Conservation (phyloP, 2,888 invertebrate genomes). For the Steromphala cineraria region DNA sequence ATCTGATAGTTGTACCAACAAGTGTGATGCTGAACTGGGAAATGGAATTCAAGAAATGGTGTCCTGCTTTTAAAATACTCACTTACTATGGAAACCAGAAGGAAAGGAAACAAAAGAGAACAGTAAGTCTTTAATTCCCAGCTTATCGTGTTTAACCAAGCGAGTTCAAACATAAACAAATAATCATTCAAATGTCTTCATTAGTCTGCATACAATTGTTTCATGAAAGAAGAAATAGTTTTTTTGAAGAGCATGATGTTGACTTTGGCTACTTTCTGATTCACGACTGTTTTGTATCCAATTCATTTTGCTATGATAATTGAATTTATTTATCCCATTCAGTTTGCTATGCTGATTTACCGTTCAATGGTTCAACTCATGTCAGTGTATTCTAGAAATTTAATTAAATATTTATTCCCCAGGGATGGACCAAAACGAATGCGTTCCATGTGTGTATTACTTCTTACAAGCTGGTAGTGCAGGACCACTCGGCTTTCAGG, state of each 20-base stretch:
- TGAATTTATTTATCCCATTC: too few relatives aligned
- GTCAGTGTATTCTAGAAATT: neutral
- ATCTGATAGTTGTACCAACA: constrained; percentile 98
- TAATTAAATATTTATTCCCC: constrained; percentile 19
- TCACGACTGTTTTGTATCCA: too few relatives aligned
- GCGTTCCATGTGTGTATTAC: constrained; percentile 97
- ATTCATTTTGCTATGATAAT: too few relatives aligned
- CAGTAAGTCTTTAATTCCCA: constrained; percentile 57
- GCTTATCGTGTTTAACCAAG: neutral
- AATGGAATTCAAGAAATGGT: constrained; percentile 99
- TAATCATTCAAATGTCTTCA: too few relatives aligned
- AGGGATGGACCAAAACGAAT: constrained; percentile 98
- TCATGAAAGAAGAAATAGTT: too few relatives aligned
- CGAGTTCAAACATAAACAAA: too few relatives aligned
- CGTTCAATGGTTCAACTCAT: too few relatives aligned
- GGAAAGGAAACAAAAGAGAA: constrained; percentile 82
- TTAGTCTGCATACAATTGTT: too few relatives aligned
- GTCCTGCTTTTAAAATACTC: constrained; percentile 98
- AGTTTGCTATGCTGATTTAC: too few relatives aligned
- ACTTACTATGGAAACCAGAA: constrained; percentile 98
- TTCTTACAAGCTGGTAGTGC: constrained; percentile 97
- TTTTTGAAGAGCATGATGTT: too few relatives aligned
- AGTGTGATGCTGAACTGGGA: constrained; percentile 99
- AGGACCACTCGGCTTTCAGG: constrained; percentile 97
- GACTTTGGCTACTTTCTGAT: too few relatives aligned